phyloP scores from a whole-genome alignment of 2,888 invertebrate genomes.

The Allophyes oxyacanthae region DNA sequence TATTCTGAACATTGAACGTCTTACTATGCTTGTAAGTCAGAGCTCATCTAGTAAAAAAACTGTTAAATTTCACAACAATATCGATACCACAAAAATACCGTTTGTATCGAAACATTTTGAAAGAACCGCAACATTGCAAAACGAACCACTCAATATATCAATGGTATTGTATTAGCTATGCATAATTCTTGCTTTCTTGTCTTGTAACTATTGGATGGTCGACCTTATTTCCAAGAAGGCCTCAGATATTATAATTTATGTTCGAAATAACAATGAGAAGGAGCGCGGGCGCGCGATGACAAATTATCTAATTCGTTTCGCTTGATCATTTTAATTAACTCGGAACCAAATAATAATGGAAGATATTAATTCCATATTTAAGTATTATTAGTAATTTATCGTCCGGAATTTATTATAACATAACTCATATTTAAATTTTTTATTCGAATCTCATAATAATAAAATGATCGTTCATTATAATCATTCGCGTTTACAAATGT shows the following conservation, averaged over 20 bases:
- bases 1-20: too few relatives aligned
- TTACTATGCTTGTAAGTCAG: too few relatives aligned
- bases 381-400: constrained; percentile 46
- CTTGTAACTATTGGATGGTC: constrained; percentile 27
- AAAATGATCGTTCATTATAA: constrained; percentile 22
- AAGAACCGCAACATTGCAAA: constrained; percentile 30
- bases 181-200: constrained; percentile 48
- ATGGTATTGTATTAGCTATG: constrained; percentile 38
- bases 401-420: constrained; percentile 39
- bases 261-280: constrained; percentile 67
- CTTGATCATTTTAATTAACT: constrained; percentile 83
- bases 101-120: constrained; percentile 13
- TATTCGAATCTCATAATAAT: constrained; percentile 33
- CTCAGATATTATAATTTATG: constrained; percentile 74
- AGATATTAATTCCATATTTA: constrained; percentile 50
- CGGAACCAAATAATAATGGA: constrained; percentile 58
- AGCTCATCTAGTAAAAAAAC: too few relatives aligned
- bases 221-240: constrained; percentile 78
- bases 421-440: constrained; percentile 29
- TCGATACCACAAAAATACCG: constrained; percentile 6
- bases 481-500: constrained; percentile 4
- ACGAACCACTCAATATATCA: constrained; percentile 30
- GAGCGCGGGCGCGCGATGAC: constrained; percentile 74
- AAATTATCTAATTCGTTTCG: constrained; percentile 84
- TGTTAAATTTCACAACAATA: too few relatives aligned